phyloP scores from a whole-genome alignment of 2,797 vertebrate genomes.

The Nothura maculosa region DNA sequence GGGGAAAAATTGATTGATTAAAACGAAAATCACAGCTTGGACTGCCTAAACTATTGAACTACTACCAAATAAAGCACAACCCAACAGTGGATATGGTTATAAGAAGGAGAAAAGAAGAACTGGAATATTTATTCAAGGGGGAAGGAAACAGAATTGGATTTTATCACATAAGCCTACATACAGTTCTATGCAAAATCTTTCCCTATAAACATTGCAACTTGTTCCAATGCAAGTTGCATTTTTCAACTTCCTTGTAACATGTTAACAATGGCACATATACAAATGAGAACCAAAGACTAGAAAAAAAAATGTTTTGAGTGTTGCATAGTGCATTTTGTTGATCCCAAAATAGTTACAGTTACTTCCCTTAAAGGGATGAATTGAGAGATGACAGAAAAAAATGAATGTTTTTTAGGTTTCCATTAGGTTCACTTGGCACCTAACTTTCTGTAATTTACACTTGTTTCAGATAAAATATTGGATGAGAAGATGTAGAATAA shows the following conservation, averaged over 20 bases:
- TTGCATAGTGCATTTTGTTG: background rate
- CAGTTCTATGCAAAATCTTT: background rate
- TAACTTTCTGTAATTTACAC: background rate
- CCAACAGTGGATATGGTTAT: background rate
- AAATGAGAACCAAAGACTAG: background rate
- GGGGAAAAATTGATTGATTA: background rate
- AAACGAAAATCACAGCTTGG: background rate
- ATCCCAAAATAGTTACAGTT: background rate
- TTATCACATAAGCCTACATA: background rate
- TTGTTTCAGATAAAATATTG: background rate
- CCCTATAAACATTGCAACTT: background rate
- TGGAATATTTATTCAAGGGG: background rate
- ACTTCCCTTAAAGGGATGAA: background rate
- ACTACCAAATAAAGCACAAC: background rate
- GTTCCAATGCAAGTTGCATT: too few species aligned
- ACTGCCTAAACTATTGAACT: background rate
- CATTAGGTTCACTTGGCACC: background rate
- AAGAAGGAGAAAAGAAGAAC: background rate
- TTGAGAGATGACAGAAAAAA: background rate
- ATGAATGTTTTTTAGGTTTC: background rate
- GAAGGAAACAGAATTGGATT: accelerated
- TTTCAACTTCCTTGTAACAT: background rate
- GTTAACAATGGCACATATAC: background rate
- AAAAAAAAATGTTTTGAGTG: background rate
- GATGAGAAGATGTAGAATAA: background rate